A percentile compares a stretch with the other conserved stretches of the same genome.
Evolutionary conservation across 2,113 vertebrate genomes (phyloP).

Genomic region (Eolophus roseicapilla): DNA sequence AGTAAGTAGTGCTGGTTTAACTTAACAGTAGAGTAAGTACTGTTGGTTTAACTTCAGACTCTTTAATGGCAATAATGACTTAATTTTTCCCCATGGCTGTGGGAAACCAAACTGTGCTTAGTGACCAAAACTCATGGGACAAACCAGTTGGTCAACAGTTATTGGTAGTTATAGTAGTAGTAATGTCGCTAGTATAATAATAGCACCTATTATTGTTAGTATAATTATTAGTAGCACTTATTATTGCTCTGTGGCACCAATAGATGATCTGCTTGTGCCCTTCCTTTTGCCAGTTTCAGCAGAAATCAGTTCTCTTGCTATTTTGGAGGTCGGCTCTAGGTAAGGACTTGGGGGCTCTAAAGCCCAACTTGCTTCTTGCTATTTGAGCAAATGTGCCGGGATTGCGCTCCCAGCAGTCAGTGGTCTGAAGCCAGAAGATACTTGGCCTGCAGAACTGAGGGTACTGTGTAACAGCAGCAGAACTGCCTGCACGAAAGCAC

Average conservation of each 20-base stretch:
- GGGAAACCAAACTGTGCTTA: background rate
- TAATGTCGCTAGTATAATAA: background rate
- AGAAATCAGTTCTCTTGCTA: background rate
- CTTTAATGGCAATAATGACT: background rate
- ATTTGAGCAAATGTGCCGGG: fast-evolving
- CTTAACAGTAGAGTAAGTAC: background rate
- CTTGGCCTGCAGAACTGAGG: background rate
- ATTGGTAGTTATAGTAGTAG: background rate
- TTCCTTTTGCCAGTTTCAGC: background rate
- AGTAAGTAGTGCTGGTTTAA: background rate
- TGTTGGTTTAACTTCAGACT: background rate
- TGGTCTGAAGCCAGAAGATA: background rate
- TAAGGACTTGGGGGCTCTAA: too few species aligned
- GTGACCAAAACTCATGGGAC: background rate
- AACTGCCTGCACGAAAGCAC: background rate
- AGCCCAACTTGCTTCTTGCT: fast-evolving
- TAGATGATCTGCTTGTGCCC: background rate
- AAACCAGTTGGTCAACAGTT: background rate
- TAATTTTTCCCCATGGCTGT: background rate
- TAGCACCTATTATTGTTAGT: background rate
- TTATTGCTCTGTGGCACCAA: fast-evolving
- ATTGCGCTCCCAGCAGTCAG: fast-evolving
- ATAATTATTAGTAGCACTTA: background rate
- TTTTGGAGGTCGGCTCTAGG: background rate
- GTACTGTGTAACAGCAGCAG: background rate